Conservation (phyloP, 1,140 invertebrate genomes). For the Drosophila sulfurigaster region DNA sequence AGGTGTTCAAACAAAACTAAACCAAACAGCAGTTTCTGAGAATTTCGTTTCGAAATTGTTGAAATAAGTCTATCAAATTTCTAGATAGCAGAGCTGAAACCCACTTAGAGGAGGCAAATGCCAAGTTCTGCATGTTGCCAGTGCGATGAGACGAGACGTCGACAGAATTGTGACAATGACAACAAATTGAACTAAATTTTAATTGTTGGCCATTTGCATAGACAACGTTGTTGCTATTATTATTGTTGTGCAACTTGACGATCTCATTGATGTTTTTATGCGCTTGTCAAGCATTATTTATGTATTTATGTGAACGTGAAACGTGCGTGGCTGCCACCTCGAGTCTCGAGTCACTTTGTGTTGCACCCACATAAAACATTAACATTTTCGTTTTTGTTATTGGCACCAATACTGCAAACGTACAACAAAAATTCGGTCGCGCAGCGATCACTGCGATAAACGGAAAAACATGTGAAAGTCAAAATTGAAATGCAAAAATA, state of each 20-base stretch:
- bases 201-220: conserved; percentile 77
- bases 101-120: conserved; percentile 12
- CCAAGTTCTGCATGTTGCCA: conserved; percentile 54
- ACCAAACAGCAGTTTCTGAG: background rate
- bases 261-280: conserved; percentile 67
- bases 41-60: background rate
- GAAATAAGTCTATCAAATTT: background rate
- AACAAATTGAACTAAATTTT: conserved; percentile 78
- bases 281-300: conserved; percentile 62
- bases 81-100: conserved; percentile 4
- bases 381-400: conserved; percentile 40
- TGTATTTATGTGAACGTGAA: conserved; percentile 50
- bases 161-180: conserved; percentile 55
- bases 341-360: conserved; percentile 23
- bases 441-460: conserved; percentile 66
- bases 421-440: conserved; percentile 46
- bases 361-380: conserved; percentile 72
- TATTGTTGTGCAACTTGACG: conserved; percentile 52
- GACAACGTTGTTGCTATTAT: conserved; percentile 27
- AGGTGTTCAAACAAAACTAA: conserved; percentile 15
- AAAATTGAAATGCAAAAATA: conserved; percentile 22
- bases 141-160: conserved; percentile 31
- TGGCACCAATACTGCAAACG: conserved; percentile 62
- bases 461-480: conserved; percentile 53
- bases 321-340: conserved; percentile 57